Evolutionary conservation across 2,888 invertebrate genomes (phyloP), one percentile per base, ranked within the genome.

Genomic region (Parelbella ahira): DNA sequence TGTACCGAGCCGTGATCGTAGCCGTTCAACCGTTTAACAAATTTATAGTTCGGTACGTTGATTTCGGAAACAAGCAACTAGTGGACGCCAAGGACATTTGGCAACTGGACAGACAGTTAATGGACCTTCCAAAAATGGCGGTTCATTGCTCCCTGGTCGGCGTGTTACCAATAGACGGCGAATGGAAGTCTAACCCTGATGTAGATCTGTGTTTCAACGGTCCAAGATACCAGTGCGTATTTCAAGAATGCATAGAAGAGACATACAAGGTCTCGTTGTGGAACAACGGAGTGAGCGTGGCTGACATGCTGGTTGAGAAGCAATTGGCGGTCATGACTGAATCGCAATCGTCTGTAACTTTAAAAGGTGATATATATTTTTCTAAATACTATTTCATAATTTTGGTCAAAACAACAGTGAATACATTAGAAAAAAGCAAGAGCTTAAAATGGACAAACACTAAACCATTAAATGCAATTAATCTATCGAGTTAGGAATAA

Each of bases 11-110:
- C 0, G 89, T 90, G 19, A 80, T 94, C 0, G 63, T 91, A 0
- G 87, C 90, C 1, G 83, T 88, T 25, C 89, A 90, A 45, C 88
- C 89, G 48, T 72, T 86, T 24, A 87, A 89, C 1, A 90, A 90
- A 53, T 91, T 90, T 65, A 89, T 91, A 42, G 92, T 95, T 0
- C 88, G 90, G 12, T 94, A 93, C 60, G 88, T 95, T 0, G 95
- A 95, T 70, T 94, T 93, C 55, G 95, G 95, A 1, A 94, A 94
- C 58, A 89, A 89, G 41, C 90, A 91, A 23, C 77, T 89, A 0
- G 91, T 94, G 0, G 88, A 90, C 28, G 80, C 84, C 0, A 87
- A 79, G 45, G 91, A 93, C 54, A 90, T 94, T 11, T 94, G 92
- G 90, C 90, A 90, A 34, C 79, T 94, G 44, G 93, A 94, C 53